phyloP scores from a whole-genome alignment of 1,140 invertebrate species.

The Lordiphosa mommai region DNA sequence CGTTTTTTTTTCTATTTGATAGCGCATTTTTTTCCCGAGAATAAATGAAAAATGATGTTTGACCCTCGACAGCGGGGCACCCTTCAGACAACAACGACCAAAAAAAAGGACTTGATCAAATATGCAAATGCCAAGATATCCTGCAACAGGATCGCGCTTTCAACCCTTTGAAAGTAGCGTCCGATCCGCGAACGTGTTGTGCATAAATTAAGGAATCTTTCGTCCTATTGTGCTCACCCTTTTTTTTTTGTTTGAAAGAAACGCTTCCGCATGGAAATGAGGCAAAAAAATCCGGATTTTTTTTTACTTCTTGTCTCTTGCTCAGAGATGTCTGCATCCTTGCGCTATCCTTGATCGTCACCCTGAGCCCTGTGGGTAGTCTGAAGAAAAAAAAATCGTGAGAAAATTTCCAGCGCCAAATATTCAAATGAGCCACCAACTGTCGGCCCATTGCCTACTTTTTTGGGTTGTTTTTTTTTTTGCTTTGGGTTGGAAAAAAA shows the following conservation, averaged over 20 bases:
- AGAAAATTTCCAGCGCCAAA: conserved; percentile 69
- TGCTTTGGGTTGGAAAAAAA: conserved; percentile 32
- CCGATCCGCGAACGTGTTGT: conserved; percentile 73
- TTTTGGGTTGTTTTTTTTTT: conserved; percentile 51
- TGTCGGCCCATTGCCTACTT: conserved; percentile 54
- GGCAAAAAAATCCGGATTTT: conserved; percentile 77
- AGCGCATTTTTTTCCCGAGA: conserved; percentile 34
- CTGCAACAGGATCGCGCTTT: conserved; percentile 39
- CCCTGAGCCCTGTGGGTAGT: conserved; percentile 57
- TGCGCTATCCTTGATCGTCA: conserved; percentile 69
- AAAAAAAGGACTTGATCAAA: conserved; percentile 51
- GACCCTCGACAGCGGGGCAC: conserved; percentile 48
- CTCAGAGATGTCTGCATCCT: conserved; percentile 32
- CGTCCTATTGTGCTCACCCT: conserved; percentile 51
- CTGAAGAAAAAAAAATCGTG: conserved; percentile 60
- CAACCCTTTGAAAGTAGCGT: conserved; percentile 59
- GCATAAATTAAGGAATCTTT: conserved; percentile 67
- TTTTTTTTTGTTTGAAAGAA: conserved; percentile 32
- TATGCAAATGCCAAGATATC: conserved; percentile 67
- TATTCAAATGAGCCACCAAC: conserved; percentile 67
- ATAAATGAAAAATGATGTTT: conserved; percentile 70
- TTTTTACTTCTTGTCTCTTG: conserved; percentile 44
- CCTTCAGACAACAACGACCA: conserved; percentile 18
- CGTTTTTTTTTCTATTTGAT: conserved; percentile 49
- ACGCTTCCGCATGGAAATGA: conserved; percentile 76